A percentile compares a stretch with the other conserved stretches of the same genome.
phyloP scores from a whole-genome alignment of 1,140 invertebrate species.

The Aricia agestis region DNA sequence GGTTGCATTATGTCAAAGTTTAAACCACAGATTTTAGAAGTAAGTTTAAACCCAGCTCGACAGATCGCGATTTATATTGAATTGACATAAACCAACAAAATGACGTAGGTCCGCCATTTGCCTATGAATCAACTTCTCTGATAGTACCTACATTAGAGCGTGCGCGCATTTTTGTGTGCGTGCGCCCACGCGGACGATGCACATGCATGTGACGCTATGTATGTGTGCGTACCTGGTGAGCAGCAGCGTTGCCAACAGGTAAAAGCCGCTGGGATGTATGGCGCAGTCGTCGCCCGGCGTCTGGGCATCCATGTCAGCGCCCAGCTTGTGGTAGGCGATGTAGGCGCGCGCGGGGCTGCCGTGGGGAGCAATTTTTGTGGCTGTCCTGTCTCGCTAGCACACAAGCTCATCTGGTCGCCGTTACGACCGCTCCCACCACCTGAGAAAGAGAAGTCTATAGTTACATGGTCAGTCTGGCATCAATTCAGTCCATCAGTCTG shows the following conservation, averaged over 20 bases:
- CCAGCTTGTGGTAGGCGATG: slow-evolving; percentile 71
- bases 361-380: slow-evolving; percentile 71
- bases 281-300: slow-evolving; percentile 69
- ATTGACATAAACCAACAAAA: too few species aligned
- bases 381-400: slow-evolving; percentile 42
- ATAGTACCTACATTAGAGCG: too few species aligned
- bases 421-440: slow-evolving; percentile 46
- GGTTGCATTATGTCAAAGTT: too few species aligned
- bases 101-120: too few species aligned
- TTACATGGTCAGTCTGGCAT: too few species aligned
- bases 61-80: too few species aligned
- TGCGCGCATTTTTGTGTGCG: too few species aligned
- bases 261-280: slow-evolving; percentile 70
- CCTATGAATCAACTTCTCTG: too few species aligned
- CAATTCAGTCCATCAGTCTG: too few species aligned
- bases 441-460: neutral
- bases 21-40: too few species aligned
- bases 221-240: slow-evolving; percentile 58
- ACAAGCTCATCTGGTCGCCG: slow-evolving; percentile 67
- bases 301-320: slow-evolving; percentile 64
- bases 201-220: neutral
- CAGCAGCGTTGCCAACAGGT: slow-evolving; percentile 67
- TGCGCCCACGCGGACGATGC: too few species aligned
- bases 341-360: slow-evolving; percentile 67
- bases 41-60: too few species aligned